These are phyloP conservation scores for Papilio polyxenes DNA, from an alignment of 1,140 invertebrate genomes.

Conservation along the genomic window DNA sequence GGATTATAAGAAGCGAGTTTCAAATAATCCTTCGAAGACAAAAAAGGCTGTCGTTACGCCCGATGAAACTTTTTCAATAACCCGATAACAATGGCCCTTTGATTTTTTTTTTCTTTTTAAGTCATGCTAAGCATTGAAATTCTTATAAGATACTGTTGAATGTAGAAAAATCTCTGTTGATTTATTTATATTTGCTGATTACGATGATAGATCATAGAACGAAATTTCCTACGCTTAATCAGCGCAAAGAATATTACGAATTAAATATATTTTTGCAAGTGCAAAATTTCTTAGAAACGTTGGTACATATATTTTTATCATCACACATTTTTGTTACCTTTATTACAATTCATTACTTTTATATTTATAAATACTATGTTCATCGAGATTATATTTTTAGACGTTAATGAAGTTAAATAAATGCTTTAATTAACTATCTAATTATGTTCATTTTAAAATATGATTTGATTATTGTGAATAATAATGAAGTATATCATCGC, in stretches of 20 bases:
- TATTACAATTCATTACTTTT: too few species aligned
- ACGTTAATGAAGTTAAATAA: too few species aligned
- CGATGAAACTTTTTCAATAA: conserved; percentile 74
- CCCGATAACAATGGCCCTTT: conserved; percentile 62
- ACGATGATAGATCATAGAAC: neutral
- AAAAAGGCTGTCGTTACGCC: conserved; percentile 49
- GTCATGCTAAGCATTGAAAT: conserved; percentile 53
- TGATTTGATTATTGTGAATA: too few species aligned
- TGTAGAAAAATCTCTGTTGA: conserved; percentile 44
- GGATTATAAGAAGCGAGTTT: conserved; percentile 31
- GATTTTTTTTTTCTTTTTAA: conserved; percentile 53
- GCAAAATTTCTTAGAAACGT: neutral
- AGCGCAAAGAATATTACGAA: neutral
- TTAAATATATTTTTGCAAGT: neutral
- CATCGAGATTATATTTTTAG: too few species aligned
- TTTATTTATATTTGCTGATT: conserved; percentile 37
- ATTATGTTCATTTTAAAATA: too few species aligned
- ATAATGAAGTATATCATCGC: too few species aligned
- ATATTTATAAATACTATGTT: too few species aligned
- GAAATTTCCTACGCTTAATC: neutral
- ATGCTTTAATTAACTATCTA: too few species aligned
- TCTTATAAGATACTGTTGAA: conserved; percentile 47
- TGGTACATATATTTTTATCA: too few species aligned
- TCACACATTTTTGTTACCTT: too few species aligned
- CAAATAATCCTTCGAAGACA: conserved; percentile 27